A percentile compares a stretch with the other conserved stretches of the same genome.
Conservation (phyloP, 2,113 vertebrate species). For the Muscicapa adusta region DNA sequence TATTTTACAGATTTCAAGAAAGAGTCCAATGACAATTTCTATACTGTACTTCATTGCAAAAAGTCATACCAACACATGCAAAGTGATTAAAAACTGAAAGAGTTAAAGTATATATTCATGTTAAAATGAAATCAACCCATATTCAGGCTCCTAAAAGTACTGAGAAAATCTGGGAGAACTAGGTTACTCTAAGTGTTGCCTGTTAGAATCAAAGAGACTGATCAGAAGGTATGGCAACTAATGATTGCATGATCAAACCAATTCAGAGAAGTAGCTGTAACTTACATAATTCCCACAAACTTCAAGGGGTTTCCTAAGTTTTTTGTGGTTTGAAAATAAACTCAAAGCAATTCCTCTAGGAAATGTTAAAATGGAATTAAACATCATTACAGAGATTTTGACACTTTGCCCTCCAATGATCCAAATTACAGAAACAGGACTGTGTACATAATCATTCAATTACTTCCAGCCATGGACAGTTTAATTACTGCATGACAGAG, state of each 20-base stretch:
- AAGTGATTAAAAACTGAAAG: not conserved
- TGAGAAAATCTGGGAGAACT: not conserved
- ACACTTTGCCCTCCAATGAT: conserved; percentile 72
- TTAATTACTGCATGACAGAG: conserved; percentile 74
- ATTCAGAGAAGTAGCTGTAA: not conserved
- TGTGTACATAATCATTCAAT: conserved; percentile 75
- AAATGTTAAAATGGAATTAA: conserved; percentile 66
- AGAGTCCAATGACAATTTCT: not conserved
- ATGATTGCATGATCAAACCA: not conserved
- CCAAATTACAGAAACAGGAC: conserved; percentile 70
- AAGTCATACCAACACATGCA: not conserved
- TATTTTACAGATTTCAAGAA: not conserved
- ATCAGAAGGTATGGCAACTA: not conserved
- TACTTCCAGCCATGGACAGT: conserved; percentile 75
- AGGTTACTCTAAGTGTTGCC: not conserved
- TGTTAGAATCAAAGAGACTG: not conserved
- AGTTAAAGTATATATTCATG: not conserved
- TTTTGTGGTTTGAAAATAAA: conserved; percentile 21
- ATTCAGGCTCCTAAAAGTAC: not conserved
- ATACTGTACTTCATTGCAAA: not conserved
- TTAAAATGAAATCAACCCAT: not conserved
- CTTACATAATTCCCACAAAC: not conserved
- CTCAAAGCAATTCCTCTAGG: conserved; percentile 37
- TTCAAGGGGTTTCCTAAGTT: not conserved
- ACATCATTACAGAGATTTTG: conserved; percentile 68